A percentile compares a stretch with the other conserved stretches of the same genome.
Conservation (phyloP, 2,113 vertebrate genomes). For the Lynx canadensis region DNA sequence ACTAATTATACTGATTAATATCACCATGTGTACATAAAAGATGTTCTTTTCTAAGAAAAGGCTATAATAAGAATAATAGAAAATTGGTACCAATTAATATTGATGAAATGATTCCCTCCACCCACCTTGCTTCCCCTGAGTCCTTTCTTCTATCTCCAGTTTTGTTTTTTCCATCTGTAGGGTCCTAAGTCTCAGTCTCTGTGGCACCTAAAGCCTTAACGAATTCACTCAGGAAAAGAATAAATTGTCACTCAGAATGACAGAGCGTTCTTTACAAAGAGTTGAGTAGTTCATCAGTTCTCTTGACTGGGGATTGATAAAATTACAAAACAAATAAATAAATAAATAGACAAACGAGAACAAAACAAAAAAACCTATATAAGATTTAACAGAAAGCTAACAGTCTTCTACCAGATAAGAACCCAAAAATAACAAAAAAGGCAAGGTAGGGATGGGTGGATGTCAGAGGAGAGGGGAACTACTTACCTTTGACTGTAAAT, state of each 20-base stretch:
- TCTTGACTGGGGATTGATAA: neutral
- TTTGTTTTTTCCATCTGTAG: neutral
- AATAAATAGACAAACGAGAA: neutral
- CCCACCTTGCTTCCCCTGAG: neutral
- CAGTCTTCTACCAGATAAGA: neutral
- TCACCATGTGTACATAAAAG: neutral
- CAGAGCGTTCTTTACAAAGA: neutral
- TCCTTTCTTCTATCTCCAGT: neutral
- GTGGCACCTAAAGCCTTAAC: neutral
- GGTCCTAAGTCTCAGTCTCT: neutral
- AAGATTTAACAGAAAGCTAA: neutral
- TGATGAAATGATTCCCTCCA: neutral
- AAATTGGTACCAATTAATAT: neutral
- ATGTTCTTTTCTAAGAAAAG: neutral
- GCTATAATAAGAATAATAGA: neutral
- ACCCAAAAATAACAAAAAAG: neutral
- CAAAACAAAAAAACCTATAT: neutral
- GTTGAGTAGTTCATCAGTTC: neutral
- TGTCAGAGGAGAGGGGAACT: no score
- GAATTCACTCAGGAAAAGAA: neutral
- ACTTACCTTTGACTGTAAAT: neutral
- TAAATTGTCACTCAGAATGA: neutral
- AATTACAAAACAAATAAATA: neutral
- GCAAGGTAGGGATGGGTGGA: accelerated
- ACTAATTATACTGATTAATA: neutral